Base-by-base conservation (phyloP, 2,797 vertebrate species). In the Streptopelia turtur region DNA sequence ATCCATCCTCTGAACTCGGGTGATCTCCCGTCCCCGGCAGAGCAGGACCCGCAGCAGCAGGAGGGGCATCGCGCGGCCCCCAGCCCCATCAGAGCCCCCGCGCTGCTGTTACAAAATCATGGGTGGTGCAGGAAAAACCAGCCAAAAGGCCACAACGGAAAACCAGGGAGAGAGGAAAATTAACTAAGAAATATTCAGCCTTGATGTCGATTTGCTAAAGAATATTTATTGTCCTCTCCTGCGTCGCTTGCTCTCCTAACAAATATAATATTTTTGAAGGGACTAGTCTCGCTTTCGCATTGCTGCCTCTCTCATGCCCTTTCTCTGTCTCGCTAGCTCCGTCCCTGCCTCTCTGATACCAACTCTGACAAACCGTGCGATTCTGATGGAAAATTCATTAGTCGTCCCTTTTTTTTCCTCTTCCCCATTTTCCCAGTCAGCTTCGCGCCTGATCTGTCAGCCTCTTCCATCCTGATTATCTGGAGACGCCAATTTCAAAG, bases 401-500 rank as follows among this genome's bases (percentile, higher is more conserved):
- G 98, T 97, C 80, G 94, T 92, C 96, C 93, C 91, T 97, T 95
- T 94, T 96, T 96, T 92, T 95, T 97, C 92, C 72, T 59, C 83
- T 50, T 93, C 88, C 74, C 96, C 89, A 66, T 96, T 97, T 97
- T 98, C 98, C 98, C 98, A 98, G 98, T 98, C 98, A 98, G 98
- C 98, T 98, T 98, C 98, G 98, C 98, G 98, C 98, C 98, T 98
- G 98, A 98, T 98, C 98, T 98, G 98, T 99, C 99, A 99, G 99
- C 98, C 99, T 99, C 98, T 95, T 99, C 99, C 98, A 98, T 99
- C 99, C 99, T 99, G 99, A 99, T 99, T 99, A 99, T 99, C 99
- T 99, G 98, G 99, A 99, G 99, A 99, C 98, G 98, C 98, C 99
- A 99, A 99, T 99, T 99, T 99, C 99, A 99, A 99, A 99, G 99